A percentile compares a stretch with the other conserved stretches of the same genome.
phyloP scores from a whole-genome alignment of 2,797 vertebrate species.

The Hephaestus fuliginosus region DNA sequence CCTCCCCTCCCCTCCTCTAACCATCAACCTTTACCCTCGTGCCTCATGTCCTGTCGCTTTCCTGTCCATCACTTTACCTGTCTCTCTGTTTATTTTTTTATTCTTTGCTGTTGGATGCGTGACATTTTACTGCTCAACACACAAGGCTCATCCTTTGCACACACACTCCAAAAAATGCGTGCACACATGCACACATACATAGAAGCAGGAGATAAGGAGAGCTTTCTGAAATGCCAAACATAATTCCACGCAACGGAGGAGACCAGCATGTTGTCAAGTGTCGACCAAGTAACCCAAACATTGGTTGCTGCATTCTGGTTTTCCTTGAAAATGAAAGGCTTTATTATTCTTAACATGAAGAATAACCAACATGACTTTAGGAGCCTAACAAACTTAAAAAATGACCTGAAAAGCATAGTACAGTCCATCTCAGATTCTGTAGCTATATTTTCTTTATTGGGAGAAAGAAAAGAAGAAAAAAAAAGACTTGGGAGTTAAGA shows the following conservation, averaged over 20 bases:
- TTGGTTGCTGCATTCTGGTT: not conserved
- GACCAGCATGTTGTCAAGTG: constrained; percentile 26
- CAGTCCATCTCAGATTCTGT: not conserved
- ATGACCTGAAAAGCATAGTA: not conserved
- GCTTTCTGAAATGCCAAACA: constrained; percentile 73
- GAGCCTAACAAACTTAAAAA: not conserved
- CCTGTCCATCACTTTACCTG: constrained; percentile 45
- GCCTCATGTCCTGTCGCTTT: constrained; percentile 28
- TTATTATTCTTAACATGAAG: not conserved
- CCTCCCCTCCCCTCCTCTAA: constrained; percentile 22
- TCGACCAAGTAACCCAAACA: constrained; percentile 28
- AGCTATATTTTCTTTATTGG: not conserved
- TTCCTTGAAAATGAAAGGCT: constrained; percentile 30
- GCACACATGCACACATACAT: constrained; percentile 4
- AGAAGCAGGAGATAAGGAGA: constrained; percentile 50
- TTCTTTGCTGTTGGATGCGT: constrained; percentile 26
- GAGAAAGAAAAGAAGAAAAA: not conserved
- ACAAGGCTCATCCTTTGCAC: constrained; percentile 1
- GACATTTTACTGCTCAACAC: constrained; percentile 62
- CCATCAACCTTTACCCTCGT: constrained; percentile 45
- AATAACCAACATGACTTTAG: not conserved
- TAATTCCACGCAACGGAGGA: constrained; percentile 58
- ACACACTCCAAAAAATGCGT: constrained; percentile 12
- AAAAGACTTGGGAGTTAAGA: not conserved
- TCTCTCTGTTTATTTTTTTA: too few relatives aligned